Evolutionary conservation across 2,888 invertebrate species (phyloP).

Genomic region (Therioaphis trifolii): DNA sequence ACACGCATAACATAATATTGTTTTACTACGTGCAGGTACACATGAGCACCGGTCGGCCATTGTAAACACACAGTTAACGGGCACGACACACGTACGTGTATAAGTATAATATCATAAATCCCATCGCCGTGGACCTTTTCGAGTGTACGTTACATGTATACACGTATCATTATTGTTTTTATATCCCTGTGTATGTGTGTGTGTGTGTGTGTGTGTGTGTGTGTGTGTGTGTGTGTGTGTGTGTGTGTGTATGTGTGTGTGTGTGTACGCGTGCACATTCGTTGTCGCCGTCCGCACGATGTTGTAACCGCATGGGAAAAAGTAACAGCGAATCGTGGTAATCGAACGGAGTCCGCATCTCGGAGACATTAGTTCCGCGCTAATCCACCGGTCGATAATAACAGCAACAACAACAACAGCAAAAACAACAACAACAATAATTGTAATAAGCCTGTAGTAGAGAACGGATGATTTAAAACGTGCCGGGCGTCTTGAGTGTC

Average conservation of each 20-base stretch:
- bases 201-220: too few relatives aligned
- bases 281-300: slow-evolving; percentile 18
- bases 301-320: background rate
- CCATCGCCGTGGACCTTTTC: slow-evolving; percentile 9
- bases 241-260: too few relatives aligned
- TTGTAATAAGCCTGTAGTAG: background rate
- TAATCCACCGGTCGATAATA: background rate
- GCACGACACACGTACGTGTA: background rate
- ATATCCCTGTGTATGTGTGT: too few relatives aligned
- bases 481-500: background rate
- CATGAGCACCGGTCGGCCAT: background rate
- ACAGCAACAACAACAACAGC: too few relatives aligned
- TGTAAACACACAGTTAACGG: slow-evolving; percentile 36
- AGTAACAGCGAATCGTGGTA: slow-evolving; percentile 14
- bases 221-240: too few relatives aligned
- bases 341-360: slow-evolving; percentile 12
- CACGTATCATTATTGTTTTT: background rate
- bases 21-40: too few relatives aligned
- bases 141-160: background rate
- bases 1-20: too few relatives aligned
- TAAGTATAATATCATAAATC: slow-evolving; percentile 41
- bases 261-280: background rate
- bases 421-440: too few relatives aligned
- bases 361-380: too few relatives aligned
- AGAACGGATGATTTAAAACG: slow-evolving; percentile 36